phyloP scores from a whole-genome alignment of 2,113 vertebrate species.

The Turdus rufiventris region DNA sequence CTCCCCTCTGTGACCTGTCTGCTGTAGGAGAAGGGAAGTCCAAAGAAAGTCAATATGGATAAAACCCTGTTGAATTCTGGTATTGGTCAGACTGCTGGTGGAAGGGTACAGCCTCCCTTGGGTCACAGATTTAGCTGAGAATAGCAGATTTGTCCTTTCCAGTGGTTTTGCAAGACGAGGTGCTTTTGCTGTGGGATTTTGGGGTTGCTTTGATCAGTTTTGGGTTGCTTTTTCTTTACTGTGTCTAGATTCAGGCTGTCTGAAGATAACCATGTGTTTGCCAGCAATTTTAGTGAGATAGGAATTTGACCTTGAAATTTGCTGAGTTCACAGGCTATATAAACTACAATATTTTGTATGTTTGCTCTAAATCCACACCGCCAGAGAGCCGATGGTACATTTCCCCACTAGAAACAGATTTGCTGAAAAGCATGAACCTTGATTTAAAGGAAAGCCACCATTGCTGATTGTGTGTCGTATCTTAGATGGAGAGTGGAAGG shows the following conservation, averaged over 20 bases:
- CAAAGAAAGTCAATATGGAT: background rate
- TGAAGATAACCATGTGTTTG: background rate
- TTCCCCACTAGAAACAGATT: background rate
- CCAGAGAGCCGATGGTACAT: background rate
- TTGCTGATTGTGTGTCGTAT: fast-evolving
- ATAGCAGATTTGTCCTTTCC: background rate
- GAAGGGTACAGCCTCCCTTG: background rate
- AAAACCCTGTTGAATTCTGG: background rate
- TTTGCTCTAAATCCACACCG: background rate
- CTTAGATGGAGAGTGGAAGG: background rate
- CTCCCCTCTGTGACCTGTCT: background rate
- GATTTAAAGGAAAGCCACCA: background rate
- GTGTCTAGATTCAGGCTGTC: background rate
- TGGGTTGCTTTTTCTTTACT: background rate
- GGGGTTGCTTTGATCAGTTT: background rate
- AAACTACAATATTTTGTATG: background rate
- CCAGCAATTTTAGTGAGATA: background rate
- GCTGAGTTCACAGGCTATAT: background rate
- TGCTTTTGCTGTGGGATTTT: background rate
- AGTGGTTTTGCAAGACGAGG: background rate
- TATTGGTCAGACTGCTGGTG: background rate
- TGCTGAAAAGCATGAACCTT: background rate
- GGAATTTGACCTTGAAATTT: background rate
- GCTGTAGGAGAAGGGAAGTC: background rate
- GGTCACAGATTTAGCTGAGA: background rate